Percentiles rank a stretch among this genome's conserved stretches.
These are phyloP conservation scores for Holacanthella duospinosa DNA, from an alignment of 2,888 invertebrate genomes.

Conservation along the genomic window DNA sequence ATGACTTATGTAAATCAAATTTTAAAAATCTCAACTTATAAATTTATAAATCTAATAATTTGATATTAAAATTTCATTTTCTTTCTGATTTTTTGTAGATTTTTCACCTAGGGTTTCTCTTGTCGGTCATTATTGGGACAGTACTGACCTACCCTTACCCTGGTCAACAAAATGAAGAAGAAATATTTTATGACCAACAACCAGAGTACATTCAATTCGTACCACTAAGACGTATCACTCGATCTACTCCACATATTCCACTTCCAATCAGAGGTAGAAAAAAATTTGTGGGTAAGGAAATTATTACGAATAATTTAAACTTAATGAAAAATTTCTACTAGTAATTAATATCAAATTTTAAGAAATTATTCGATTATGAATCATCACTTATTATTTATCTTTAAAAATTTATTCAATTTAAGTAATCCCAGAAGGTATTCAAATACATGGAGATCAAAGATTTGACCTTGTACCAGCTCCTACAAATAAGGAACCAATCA, in stretches of 20 bases:
- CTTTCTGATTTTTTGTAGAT: too few species aligned
- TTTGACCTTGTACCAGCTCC: conserved; percentile 14
- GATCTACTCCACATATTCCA: background rate
- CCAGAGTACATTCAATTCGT: background rate
- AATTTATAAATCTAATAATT: too few species aligned
- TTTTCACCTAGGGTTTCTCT: too few species aligned
- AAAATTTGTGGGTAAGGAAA: too few species aligned
- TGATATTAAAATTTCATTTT: too few species aligned
- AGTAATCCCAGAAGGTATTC: conserved; percentile 1
- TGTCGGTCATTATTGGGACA: background rate
- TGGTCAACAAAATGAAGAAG: background rate
- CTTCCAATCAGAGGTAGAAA: background rate
- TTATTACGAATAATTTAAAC: too few species aligned
- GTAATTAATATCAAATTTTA: too few species aligned
- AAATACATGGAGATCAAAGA: conserved; percentile 1
- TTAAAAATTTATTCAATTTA: background rate
- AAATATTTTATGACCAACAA: background rate
- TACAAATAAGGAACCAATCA: conserved; percentile 23
- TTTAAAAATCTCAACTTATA: too few species aligned
- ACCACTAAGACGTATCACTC: background rate
- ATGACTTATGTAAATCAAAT: too few species aligned
- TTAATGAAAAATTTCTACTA: too few species aligned
- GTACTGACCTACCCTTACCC: background rate
- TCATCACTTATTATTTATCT: background rate
- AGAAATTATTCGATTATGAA: background rate